Conservation (phyloP, 2,797 vertebrate species). For the Lagocephalus sceleratus region DNA sequence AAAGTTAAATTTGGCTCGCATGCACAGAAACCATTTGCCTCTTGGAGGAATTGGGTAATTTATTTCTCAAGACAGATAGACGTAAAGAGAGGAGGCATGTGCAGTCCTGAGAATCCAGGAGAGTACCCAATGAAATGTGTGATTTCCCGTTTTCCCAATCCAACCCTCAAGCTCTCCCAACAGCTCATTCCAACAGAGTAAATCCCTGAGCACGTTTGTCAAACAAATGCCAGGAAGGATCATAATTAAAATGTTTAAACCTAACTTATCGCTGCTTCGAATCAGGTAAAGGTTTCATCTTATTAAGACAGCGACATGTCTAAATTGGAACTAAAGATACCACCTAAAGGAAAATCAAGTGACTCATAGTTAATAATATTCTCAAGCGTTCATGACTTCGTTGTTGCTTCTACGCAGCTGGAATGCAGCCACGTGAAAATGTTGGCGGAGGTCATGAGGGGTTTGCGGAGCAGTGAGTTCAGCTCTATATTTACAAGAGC, state of each 20-base stretch:
- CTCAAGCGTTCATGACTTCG: not conserved
- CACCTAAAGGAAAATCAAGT: not conserved
- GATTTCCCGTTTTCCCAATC: constrained; percentile 8
- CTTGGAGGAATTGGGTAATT: too few species aligned
- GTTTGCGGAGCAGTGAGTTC: constrained; percentile 48
- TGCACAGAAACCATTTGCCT: too few species aligned
- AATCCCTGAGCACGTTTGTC: constrained; percentile 4
- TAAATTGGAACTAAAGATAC: not conserved
- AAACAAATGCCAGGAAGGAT: constrained; percentile 19
- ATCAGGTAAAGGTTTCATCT: not conserved
- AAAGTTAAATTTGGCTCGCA: too few species aligned
- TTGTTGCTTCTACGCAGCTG: constrained; percentile 34
- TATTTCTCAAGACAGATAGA: too few species aligned
- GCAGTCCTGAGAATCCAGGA: too few species aligned
- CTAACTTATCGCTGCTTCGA: too few species aligned
- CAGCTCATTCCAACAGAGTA: constrained; percentile 1
- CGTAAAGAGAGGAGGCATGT: too few species aligned
- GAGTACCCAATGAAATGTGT: too few species aligned
- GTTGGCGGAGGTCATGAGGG: constrained; percentile 47
- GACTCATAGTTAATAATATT: not conserved
- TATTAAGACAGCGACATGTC: not conserved
- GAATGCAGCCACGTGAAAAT: constrained; percentile 49
- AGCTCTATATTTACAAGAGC: constrained; percentile 65
- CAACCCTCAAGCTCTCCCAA: not conserved
- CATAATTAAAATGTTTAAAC: constrained; percentile 1